These are phyloP conservation scores for Pachyramphus minor DNA, from an alignment of 2,113 vertebrate species.

Conservation along the genomic window DNA sequence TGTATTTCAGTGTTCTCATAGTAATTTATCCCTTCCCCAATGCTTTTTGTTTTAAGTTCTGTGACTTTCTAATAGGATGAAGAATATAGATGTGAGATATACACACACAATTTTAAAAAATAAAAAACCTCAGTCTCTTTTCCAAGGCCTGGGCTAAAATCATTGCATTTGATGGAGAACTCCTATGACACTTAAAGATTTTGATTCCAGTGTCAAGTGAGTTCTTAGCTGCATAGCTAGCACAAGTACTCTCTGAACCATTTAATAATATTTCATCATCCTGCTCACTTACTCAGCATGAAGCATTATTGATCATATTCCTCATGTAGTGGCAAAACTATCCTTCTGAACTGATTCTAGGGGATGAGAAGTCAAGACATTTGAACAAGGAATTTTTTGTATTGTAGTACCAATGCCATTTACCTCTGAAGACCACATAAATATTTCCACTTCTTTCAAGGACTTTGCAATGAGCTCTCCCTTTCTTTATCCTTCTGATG, in stretches of 20 bases:
- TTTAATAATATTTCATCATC: neutral
- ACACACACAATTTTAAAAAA: too few relatives aligned
- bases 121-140: neutral
- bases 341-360: neutral
- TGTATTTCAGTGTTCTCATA: neutral
- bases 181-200: neutral
- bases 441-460: neutral
- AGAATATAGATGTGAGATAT: neutral
- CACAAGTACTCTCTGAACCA: neutral
- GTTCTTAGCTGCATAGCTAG: neutral
- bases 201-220: neutral
- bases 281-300: neutral
- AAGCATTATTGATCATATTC: neutral
- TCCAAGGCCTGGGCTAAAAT: neutral
- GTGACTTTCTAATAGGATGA: neutral
- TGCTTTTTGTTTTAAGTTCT: neutral
- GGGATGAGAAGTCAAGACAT: neutral
- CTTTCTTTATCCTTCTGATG: neutral
- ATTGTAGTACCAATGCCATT: neutral
- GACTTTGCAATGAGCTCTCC: neutral
- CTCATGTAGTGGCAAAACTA: neutral
- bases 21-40: neutral
- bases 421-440: neutral
- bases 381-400: neutral
- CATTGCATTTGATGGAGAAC: neutral